phyloP scores from a whole-genome alignment of 1,140 invertebrate species.

The Drosophila bocqueti region DNA sequence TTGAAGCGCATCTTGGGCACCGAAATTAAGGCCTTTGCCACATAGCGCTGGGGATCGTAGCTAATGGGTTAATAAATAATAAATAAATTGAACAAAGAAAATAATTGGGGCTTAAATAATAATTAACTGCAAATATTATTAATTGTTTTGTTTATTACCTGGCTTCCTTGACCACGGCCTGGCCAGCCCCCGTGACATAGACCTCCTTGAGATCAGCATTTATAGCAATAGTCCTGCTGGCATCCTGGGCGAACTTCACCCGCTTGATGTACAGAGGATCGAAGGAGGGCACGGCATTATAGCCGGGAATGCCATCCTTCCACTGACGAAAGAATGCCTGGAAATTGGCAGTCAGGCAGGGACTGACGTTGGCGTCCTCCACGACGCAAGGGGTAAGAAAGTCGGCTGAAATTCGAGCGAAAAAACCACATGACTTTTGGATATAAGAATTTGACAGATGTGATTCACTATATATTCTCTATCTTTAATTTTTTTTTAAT shows the following conservation, averaged over 20 bases:
- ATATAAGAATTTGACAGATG: background rate
- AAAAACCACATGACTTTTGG: background rate
- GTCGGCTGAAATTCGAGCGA: constrained; percentile 34
- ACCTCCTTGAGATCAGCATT: constrained; percentile 65
- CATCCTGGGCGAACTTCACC: constrained; percentile 57
- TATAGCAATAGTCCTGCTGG: constrained; percentile 40
- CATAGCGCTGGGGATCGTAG: constrained; percentile 40
- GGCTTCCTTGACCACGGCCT: constrained; percentile 43
- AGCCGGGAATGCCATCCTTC: constrained; percentile 69
- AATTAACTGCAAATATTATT: no score
- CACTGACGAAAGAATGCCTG: constrained; percentile 59
- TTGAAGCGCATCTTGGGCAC: constrained; percentile 88
- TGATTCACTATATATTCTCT: background rate
- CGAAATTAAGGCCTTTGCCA: constrained; percentile 67
- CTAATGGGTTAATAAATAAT: constrained; percentile 14
- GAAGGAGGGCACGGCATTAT: constrained; percentile 49
- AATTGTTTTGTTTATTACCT: constrained; percentile 21
- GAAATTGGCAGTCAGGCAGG: constrained; percentile 58
- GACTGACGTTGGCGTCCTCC: constrained; percentile 45
- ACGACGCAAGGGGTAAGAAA: constrained; percentile 58
- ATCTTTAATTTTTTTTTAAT: no score
- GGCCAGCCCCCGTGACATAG: constrained; percentile 47
- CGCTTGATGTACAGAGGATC: constrained; percentile 62
- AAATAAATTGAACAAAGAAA: background rate
- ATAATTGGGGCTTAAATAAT: background rate